Percentiles rank a stretch among this genome's conserved stretches.
These are phyloP conservation scores for Condylostylus longicornis DNA, from an alignment of 1,140 invertebrate species.

Conservation along the genomic window DNA sequence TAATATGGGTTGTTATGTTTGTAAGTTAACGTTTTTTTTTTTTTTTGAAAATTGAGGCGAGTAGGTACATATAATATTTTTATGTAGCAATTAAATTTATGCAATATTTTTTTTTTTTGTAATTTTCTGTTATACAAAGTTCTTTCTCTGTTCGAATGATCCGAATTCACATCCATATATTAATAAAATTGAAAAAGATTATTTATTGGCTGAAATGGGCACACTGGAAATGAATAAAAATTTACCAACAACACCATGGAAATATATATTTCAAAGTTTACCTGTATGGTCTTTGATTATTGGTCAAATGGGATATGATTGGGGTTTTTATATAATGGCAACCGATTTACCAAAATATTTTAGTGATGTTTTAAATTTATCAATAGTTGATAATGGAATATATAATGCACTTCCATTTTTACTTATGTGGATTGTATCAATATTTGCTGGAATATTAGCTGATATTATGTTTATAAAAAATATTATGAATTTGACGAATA, in stretches of 20 bases:
- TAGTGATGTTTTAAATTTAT: slow-evolving; percentile 12
- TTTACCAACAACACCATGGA: slow-evolving; percentile 36
- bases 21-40: too few relatives aligned
- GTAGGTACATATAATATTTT: too few relatives aligned
- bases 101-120: too few relatives aligned
- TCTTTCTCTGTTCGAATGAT: slow-evolving; percentile 44
- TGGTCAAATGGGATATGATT: slow-evolving; percentile 57
- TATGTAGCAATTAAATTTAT: too few relatives aligned
- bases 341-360: slow-evolving; percentile 74
- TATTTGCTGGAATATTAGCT: slow-evolving; percentile 8
- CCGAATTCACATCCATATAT: slow-evolving; percentile 57
- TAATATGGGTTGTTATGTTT: too few relatives aligned
- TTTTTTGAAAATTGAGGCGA: too few relatives aligned
- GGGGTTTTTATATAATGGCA: slow-evolving; percentile 72
- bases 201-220: slow-evolving; percentile 35
- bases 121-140: too few relatives aligned
- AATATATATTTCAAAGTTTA: slow-evolving; percentile 43
- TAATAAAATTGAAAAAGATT: slow-evolving; percentile 44
- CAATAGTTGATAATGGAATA: slow-evolving; percentile 12
- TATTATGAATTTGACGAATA: too few relatives aligned
- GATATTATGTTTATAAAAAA: too few relatives aligned
- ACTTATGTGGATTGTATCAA: slow-evolving; percentile 13
- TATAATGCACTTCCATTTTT: slow-evolving; percentile 16
- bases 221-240: slow-evolving; percentile 12
- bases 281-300: slow-evolving; percentile 46